Percentiles rank a stretch among this genome's conserved stretches.
Evolutionary conservation across 2,888 invertebrate species (phyloP).

Genomic region (Synergus itoensis): DNA sequence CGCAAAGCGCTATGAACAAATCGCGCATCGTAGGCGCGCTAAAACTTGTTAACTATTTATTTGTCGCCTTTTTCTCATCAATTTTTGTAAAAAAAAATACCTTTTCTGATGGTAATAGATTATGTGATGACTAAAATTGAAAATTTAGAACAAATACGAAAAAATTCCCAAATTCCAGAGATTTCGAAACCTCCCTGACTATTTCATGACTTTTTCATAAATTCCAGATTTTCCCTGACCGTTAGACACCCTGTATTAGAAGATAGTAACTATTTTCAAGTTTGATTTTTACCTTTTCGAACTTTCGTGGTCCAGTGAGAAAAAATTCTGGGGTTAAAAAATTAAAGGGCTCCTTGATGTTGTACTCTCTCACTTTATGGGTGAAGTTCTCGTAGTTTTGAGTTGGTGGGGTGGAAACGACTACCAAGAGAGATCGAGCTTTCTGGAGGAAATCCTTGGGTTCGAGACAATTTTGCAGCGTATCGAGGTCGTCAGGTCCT

Average conservation of each 20-base stretch:
- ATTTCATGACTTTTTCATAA: too few relatives aligned
- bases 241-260: background rate
- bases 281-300: conserved; percentile 69
- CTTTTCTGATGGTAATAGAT: too few relatives aligned
- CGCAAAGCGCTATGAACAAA: too few relatives aligned
- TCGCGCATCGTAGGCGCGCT: background rate
- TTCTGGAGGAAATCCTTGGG: conserved; percentile 83
- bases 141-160: too few relatives aligned
- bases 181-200: too few relatives aligned
- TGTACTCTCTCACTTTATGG: conserved; percentile 88
- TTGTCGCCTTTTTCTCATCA: too few relatives aligned
- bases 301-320: conserved; percentile 77
- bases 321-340: conserved; percentile 84
- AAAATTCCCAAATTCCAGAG: too few relatives aligned
- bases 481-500: conserved; percentile 81
- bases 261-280: background rate
- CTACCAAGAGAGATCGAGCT: conserved; percentile 91
- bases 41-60: background rate
- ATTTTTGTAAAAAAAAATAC: too few relatives aligned
- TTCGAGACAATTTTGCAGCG: conserved; percentile 82
- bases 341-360: conserved; percentile 88
- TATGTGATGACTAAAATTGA: too few relatives aligned
- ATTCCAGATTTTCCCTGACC: too few relatives aligned
- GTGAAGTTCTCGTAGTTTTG: conserved; percentile 89
- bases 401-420: conserved; percentile 91